Evolutionary conservation across 2,888 invertebrate genomes (phyloP), one percentile per base, ranked within the genome.

Genomic region (Zele albiditarsus): DNA sequence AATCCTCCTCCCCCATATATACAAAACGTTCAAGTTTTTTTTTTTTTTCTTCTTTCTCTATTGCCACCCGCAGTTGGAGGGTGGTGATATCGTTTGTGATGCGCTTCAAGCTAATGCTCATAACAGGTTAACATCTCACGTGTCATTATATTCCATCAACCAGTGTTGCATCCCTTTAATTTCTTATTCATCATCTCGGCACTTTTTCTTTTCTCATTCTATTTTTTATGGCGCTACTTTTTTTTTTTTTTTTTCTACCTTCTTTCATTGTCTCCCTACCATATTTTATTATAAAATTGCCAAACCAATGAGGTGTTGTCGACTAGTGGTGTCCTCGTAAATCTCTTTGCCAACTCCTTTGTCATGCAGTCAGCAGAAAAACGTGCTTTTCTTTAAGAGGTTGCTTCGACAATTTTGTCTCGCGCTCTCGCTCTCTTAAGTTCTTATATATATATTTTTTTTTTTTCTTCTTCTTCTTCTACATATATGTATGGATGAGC

Each of bases 21-120:
- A 46, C 53, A 27, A 71, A 84, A 80, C 23, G 53, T 53, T 53
- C 83, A 82, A 84, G 84, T 20, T 10, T 53, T 3, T 46, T n/a
- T 53, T 53, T 53, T 46, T 46, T 46, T 85, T 81, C 84, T 85
- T 83, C 76, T 73, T 73, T 28, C 57, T 67, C 58, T 38, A 68
- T 72, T 16, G 46, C 88, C 88, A 88, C 88, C 88, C 88, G 87
- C 87, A 84, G 88, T 38, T 38, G 38, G 38, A 38, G 38, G 38
- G 38, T 38, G 38, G 38, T 38, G 80, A 85, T 85, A 86, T 87
- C 88, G 86, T 86, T 85, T 86, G 82, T 85, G 85, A 80, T 58
- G 20, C 8, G 53, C 53, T 53, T 53, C 10, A 53, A 53, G 46
- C 25, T 70, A 58, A 25, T 57, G 60, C 38, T 53, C 14, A 57